phyloP scores from a whole-genome alignment of 2,888 invertebrate genomes.

The Taenaris catops region DNA sequence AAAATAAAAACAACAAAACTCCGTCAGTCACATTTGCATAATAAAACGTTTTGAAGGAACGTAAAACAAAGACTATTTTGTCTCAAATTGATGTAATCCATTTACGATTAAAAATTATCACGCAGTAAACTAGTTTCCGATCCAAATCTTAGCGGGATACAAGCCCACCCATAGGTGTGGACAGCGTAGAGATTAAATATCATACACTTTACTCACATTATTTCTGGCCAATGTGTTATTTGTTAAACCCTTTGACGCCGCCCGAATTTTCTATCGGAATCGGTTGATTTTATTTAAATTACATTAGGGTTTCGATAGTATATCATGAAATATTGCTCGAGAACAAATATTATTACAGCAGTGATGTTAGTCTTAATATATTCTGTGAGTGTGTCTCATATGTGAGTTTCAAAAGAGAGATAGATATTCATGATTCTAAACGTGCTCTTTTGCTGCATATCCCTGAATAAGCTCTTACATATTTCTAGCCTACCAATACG shows the following conservation, averaged over 20 bases:
- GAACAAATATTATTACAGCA: no score
- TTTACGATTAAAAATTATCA: constrained; percentile 30
- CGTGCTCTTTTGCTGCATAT: no score
- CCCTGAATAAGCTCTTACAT: no score
- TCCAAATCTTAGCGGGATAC: constrained; percentile 41
- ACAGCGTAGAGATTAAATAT: constrained; percentile 40
- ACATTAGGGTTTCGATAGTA: no score
- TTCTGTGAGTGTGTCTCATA: no score
- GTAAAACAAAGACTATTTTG: constrained; percentile 1
- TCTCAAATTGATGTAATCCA: constrained; percentile 10
- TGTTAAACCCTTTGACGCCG: constrained; percentile 46
- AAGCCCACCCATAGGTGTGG: constrained; percentile 65
- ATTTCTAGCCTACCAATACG: no score
- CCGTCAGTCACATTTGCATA: not conserved
- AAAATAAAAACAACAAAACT: no score
- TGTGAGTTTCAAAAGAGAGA: no score
- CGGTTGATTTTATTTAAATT: no score
- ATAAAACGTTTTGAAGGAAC: not conserved
- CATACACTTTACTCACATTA: constrained; percentile 36
- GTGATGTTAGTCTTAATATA: no score
- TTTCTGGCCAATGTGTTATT: constrained; percentile 55
- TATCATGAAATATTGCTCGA: no score
- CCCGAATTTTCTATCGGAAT: constrained; percentile 29
- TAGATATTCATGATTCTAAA: no score
- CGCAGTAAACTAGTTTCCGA: constrained; percentile 41